A percentile compares a stretch with the other conserved stretches of the same genome.
These are phyloP conservation scores for Coreius guichenoti DNA, from an alignment of 2,797 vertebrate species.

Conservation along the genomic window DNA sequence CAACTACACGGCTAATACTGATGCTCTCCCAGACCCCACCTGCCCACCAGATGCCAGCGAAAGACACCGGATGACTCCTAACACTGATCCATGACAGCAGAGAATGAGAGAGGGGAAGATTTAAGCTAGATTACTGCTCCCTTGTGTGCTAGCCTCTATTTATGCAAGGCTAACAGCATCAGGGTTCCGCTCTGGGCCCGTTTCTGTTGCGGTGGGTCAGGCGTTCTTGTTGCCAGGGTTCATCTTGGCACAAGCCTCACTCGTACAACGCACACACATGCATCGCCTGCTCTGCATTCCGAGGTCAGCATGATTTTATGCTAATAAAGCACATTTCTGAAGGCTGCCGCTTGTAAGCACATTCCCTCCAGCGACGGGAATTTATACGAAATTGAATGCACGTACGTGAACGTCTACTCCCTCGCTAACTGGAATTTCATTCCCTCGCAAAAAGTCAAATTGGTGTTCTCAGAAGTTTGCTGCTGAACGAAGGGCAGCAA, in stretches of 20 bases:
- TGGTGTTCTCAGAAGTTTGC: neutral
- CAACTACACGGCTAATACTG: conserved; percentile 30
- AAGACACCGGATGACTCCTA: conserved; percentile 11
- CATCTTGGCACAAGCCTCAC: conserved; percentile 17
- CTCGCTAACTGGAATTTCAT: neutral
- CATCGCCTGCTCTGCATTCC: conserved; percentile 31
- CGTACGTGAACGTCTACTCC: neutral
- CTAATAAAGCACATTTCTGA: conserved; percentile 46
- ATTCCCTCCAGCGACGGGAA: conserved; percentile 30
- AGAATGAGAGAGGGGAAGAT: conserved; percentile 16
- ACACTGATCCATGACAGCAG: conserved; percentile 26
- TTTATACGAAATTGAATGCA: conserved; percentile 21
- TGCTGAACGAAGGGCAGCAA: neutral
- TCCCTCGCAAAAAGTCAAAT: conserved; percentile 4
- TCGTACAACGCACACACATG: conserved; percentile 8
- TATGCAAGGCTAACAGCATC: conserved; percentile 35
- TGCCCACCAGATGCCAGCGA: conserved; percentile 15
- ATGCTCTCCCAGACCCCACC: conserved; percentile 35
- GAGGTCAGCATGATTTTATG: conserved; percentile 44
- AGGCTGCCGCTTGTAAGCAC: conserved; percentile 31
- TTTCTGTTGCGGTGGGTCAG: conserved; percentile 1
- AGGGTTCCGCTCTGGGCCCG: conserved; percentile 25
- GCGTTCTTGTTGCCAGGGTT: conserved; percentile 28
- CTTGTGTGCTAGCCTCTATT: conserved; percentile 34
- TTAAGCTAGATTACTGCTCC: conserved; percentile 36